These are phyloP conservation scores for Incurvaria masculella DNA, from an alignment of 2,888 invertebrate genomes.

Conservation along the genomic window DNA sequence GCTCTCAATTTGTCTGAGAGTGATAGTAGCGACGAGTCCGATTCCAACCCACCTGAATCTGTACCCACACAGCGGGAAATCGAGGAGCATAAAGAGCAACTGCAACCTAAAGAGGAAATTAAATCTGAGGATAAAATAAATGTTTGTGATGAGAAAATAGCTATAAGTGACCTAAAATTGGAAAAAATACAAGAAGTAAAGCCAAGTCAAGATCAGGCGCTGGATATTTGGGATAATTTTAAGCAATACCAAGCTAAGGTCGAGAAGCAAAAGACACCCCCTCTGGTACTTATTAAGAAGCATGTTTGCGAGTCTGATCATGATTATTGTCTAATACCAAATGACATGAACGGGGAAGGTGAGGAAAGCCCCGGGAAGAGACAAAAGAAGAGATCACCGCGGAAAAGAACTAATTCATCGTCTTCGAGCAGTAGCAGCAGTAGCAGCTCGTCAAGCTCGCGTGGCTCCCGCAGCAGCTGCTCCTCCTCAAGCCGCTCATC, in stretches of 20 bases:
- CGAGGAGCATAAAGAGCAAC: too few species aligned
- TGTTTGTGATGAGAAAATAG: slow-evolving; percentile 21
- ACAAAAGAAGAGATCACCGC: slow-evolving; percentile 49
- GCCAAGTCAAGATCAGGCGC: slow-evolving; percentile 58
- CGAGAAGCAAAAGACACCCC: slow-evolving; percentile 53
- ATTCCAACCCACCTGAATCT: slow-evolving; percentile 44
- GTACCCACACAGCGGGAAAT: too few species aligned
- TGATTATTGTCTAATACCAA: slow-evolving; percentile 66
- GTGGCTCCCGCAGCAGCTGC: slow-evolving; percentile 82
- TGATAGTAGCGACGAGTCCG: slow-evolving; percentile 73
- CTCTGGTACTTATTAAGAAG: slow-evolving; percentile 45
- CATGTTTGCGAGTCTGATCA: slow-evolving; percentile 68
- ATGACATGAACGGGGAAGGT: slow-evolving; percentile 44
- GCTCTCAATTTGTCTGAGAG: slow-evolving; percentile 83
- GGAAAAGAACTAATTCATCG: slow-evolving; percentile 47
- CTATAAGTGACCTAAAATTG: slow-evolving; percentile 22
- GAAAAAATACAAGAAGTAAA: slow-evolving; percentile 40
- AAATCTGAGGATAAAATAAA: slow-evolving; percentile 19
- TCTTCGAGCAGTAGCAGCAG: slow-evolving; percentile 76
- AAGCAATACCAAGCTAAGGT: slow-evolving; percentile 70
- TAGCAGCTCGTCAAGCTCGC: slow-evolving; percentile 76
- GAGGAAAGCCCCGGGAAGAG: slow-evolving; percentile 38
- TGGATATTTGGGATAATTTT: slow-evolving; percentile 76
- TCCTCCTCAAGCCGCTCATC: slow-evolving; percentile 69
- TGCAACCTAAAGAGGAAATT: slow-evolving; percentile 9